Evolutionary conservation across 1,140 invertebrate species (phyloP), one percentile per base, ranked within the genome.

Genomic region (Platorchestia sp.): DNA sequence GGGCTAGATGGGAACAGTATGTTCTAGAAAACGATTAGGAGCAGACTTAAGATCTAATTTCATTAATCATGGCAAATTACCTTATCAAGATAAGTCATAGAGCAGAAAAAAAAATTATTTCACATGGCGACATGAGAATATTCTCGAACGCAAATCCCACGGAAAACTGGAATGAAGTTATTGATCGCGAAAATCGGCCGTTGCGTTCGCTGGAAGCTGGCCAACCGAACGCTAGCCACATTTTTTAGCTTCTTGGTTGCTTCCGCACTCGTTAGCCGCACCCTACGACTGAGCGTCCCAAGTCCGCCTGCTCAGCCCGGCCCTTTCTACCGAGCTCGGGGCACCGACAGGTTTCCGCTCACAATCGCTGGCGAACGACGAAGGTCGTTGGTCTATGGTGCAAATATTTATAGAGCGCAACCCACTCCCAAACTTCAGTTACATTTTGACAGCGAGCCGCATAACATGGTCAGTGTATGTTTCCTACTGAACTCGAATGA

Each of bases 321-420:
- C n/a, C 59, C 59, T 75, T 75, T 75, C 59, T 75, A 75, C 59
- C 59, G 59, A 75, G 59, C 59, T 75, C 59, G 59, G 59, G 59
- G 59, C 59, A 75, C 59, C 10, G 59, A 75, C 59, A 75, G 59
- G 59, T 75, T 75, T 75, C 59, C 59, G 59, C 59, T 75, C 59
- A 75, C 59, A 75, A 75, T 75, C 59, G 59, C 59, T 75, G 27
- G 59, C 59, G 59, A 75, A 36, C 59, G 59, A 75, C 27, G 59
- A 75, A 75, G 59, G 59, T 75, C 59, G 59, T 75, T 36, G 59
- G 59, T 75, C 59, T 75, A 75, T 75, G 59, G 59, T 75, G 59
- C 59, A 75, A 75, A 75, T 75, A 75, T 75, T 75, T 75, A 75
- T 75, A 75, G 59, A 75, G 59, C 59, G 59, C 59, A 75, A 75